phyloP scores from a whole-genome alignment of 2,113 vertebrate genomes.

The Takifugu flavidus region DNA sequence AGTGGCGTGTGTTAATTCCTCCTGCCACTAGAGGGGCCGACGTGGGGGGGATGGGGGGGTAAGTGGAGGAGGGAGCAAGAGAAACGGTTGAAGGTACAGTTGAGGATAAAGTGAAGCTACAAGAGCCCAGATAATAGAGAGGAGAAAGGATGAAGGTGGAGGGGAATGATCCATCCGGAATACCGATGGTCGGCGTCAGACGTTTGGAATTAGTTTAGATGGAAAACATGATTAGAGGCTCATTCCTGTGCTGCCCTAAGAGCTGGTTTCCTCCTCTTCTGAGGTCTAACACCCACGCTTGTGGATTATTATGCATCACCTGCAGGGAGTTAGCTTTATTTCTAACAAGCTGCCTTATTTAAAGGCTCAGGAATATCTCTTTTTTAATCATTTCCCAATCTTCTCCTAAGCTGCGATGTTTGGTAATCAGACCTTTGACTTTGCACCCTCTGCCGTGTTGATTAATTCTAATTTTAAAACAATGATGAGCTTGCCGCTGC shows the following conservation, averaged over 20 bases:
- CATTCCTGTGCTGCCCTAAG: too few species aligned
- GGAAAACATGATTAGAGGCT: conserved; percentile 11
- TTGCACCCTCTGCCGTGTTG: conserved; percentile 48
- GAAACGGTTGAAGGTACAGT: neutral
- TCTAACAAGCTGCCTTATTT: too few species aligned
- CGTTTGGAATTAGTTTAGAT: conserved; percentile 20
- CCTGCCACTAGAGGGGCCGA: too few species aligned
- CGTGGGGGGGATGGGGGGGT: too few species aligned
- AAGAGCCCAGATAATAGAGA: neutral
- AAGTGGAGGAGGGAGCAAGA: conserved; percentile 13
- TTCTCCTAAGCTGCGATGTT: conserved; percentile 2
- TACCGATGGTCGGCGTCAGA: conserved; percentile 7
- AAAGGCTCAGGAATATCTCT: too few species aligned
- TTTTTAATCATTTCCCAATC: neutral
- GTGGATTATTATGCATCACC: too few species aligned
- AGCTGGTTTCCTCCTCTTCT: too few species aligned
- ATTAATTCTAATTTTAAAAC: conserved; percentile 71
- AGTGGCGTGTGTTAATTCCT: conserved; percentile 37
- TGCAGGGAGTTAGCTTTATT: too few species aligned
- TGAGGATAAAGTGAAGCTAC: neutral
- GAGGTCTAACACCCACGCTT: too few species aligned
- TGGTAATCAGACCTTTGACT: conserved; percentile 37
- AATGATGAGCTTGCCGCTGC: conserved; percentile 55
- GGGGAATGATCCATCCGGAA: conserved; percentile 1
- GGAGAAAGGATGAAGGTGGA: neutral